Conservation (phyloP, 2,113 vertebrate genomes). For the Bufo gargarizans region DNA sequence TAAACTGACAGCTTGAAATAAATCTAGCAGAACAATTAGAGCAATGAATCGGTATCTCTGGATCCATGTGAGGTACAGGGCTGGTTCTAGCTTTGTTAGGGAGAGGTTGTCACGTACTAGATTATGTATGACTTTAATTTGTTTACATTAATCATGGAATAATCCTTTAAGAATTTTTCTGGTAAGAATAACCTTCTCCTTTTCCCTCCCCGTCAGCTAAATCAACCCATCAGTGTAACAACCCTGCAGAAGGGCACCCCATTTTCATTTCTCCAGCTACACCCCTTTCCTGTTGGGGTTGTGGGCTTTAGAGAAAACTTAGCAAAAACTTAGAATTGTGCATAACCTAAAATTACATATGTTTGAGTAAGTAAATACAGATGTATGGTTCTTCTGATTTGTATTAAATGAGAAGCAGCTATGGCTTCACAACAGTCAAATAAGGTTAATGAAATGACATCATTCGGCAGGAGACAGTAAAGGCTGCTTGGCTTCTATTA, state of each 20-base stretch:
- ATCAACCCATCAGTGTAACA: neutral
- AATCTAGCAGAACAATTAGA: too few relatives aligned
- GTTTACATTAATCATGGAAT: too few relatives aligned
- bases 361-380: slow-evolving; percentile 32
- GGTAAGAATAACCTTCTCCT: neutral
- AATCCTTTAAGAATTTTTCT: neutral
- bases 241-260: neutral
- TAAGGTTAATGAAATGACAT: slow-evolving; percentile 35
- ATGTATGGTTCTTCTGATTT: slow-evolving; percentile 13
- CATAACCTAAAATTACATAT: neutral
- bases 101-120: too few relatives aligned
- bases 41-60: too few relatives aligned
- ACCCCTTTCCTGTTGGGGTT: neutral
- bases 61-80: too few relatives aligned
- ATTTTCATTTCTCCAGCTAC: neutral
- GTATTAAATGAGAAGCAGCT: neutral
- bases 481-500: slow-evolving; percentile 14
- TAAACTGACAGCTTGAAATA: too few relatives aligned
- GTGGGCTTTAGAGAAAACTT: neutral
- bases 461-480: slow-evolving; percentile 11
- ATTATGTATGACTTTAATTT: too few relatives aligned
- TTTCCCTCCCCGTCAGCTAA: neutral
- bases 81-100: too few relatives aligned
- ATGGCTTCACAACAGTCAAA: slow-evolving; percentile 27
- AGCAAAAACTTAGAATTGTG: neutral